These are phyloP conservation scores for Anas bahamensis DNA, from an alignment of 2,797 vertebrate genomes.

Conservation along the genomic window DNA sequence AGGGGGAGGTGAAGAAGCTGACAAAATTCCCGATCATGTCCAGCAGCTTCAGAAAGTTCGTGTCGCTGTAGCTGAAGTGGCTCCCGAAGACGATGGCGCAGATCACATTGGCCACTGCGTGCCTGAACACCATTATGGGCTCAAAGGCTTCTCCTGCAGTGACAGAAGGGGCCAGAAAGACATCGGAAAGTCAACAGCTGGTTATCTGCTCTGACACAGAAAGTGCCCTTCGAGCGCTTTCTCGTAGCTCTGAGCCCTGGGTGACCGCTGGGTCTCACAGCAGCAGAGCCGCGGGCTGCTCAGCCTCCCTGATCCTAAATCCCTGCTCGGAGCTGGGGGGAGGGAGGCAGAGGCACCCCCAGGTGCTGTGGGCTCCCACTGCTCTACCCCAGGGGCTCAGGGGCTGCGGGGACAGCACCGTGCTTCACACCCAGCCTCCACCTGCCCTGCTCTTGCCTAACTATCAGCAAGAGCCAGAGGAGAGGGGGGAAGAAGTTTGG, in stretches of 20 bases:
- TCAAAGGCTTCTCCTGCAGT: slow-evolving; percentile 31
- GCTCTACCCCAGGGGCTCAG: too few relatives aligned
- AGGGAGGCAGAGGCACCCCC: neutral
- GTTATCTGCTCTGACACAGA: neutral
- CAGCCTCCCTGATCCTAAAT: neutral
- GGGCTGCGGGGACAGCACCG: neutral
- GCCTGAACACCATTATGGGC: neutral
- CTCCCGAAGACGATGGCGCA: slow-evolving; percentile 13
- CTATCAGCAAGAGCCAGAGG: neutral
- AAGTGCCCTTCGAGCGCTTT: neutral
- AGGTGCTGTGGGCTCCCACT: neutral
- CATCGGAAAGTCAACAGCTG: neutral
- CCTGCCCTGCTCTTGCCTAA: neutral
- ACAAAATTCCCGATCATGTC: neutral
- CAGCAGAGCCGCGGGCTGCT: neutral
- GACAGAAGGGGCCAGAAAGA: neutral
- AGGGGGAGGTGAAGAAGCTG: slow-evolving; percentile 5
- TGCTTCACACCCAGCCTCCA: neutral
- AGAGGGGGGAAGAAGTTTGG: too few relatives aligned
- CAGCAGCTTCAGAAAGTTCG: slow-evolving; percentile 15
- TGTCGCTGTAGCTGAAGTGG: slow-evolving; percentile 31
- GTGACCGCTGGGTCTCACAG: neutral
- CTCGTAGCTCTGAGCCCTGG: neutral
- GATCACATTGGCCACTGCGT: slow-evolving; percentile 36
- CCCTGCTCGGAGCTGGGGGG: neutral